Evolutionary conservation across 1,140 invertebrate genomes (phyloP), one percentile per base, ranked within the genome.

Genomic region (Aphaenogaster rudis): DNA sequence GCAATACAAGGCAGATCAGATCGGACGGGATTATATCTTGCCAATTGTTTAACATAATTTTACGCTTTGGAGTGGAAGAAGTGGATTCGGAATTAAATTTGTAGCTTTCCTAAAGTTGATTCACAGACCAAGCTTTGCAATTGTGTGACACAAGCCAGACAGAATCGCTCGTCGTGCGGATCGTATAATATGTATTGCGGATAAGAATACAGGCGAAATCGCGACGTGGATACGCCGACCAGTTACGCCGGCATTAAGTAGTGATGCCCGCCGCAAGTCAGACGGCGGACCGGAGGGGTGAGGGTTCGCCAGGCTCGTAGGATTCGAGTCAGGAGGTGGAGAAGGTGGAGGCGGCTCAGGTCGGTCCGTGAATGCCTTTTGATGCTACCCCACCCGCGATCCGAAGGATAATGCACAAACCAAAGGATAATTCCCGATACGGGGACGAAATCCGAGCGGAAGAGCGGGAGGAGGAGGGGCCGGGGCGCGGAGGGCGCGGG

Each of bases 391-490:
- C 91, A 86, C 76, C 86, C 90, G 67, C 89, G 84, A 89, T 85
- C 91, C 90, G 91, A 93, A 94, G 92, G 94, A 95, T 94, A 94
- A 94, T 95, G 91, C 92, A 93, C 93, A 94, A 94, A 94, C 94
- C 92, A 94, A 95, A 95, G 93, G 94, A 95, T 95, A 95, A 95
- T 95, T 95, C 94, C 93, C 93, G 93, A 95, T 95, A 95, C 94
- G 93, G 88, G 94, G 92, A 95, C 93, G 90, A 93, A 94, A 94
- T 94, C 92, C 93, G 84, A 88, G 92, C 87, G 87, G 66, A 81
- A 64, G 88, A 74, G 78, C 77, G 78, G 67, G 81, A 76, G 71
- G 63, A 85, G 78, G 33, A 54, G 42, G 21, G 21, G 48, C 0
- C 3, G 28, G 57, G 28, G 69, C 15, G 76, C n/a, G 67, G 50